Percentiles rank a stretch among this genome's conserved stretches.
Evolutionary conservation across 2,888 invertebrate species (phyloP).

Genomic region (Anoplius nigerrimus): DNA sequence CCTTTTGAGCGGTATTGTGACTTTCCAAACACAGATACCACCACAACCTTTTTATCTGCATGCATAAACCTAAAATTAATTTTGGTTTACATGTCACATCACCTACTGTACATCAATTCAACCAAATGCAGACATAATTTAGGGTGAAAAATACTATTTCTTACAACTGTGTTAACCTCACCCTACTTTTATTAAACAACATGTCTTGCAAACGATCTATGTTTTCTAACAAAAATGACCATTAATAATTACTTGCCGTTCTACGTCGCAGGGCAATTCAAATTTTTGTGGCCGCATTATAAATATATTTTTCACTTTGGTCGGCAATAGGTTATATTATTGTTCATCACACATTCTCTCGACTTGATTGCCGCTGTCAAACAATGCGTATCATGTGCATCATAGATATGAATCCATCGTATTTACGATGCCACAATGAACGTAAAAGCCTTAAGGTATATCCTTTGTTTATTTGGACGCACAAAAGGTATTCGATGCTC

Average conservation of each 20-base stretch:
- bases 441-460: too few relatives aligned
- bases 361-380: too few relatives aligned
- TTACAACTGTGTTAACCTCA: not conserved
- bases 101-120: not conserved
- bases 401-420: too few relatives aligned
- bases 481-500: too few relatives aligned
- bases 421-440: too few relatives aligned
- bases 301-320: conserved; percentile 6
- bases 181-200: not conserved
- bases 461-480: too few relatives aligned
- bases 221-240: conserved; percentile 1
- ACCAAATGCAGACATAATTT: not conserved
- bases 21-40: conserved; percentile 85
- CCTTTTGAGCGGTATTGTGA: conserved; percentile 80
- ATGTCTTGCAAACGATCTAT: too few relatives aligned
- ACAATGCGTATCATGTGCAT: too few relatives aligned
- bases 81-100: too few relatives aligned
- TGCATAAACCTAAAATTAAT: conserved; percentile 58
- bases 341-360: too few relatives aligned
- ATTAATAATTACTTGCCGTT: conserved; percentile 47
- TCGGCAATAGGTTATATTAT: not conserved
- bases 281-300: conserved; percentile 70
- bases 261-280: conserved; percentile 60
- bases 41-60: conserved; percentile 77
- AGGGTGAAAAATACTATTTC: not conserved